Evolutionary conservation across 2,797 vertebrate genomes (phyloP), one percentile per base, ranked within the genome.

Genomic region (Loriculus beryllinus): DNA sequence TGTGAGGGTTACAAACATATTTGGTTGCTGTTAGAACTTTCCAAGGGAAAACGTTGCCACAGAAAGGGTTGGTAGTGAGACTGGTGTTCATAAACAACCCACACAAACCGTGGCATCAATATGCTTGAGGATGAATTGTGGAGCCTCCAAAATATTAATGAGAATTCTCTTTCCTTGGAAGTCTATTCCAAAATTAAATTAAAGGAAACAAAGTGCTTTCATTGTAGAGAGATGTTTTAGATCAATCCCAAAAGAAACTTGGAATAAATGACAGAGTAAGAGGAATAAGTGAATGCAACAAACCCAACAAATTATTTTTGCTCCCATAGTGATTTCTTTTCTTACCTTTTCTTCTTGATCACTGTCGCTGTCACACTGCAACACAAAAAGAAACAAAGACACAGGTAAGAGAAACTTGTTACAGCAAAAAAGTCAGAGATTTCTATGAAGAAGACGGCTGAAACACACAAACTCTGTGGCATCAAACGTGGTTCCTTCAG

Each of bases 321-420:
- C 10, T 79, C 82, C 60, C 93, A 52, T 29, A 64, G 8, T 5
- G n/a, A 54, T 51, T 59, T 45, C 47, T 7, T 79, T 42, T 90
- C 98, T 98, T 98, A 99, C 99, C 99, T 99, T 99, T 96, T 99
- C 99, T 93, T 99, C 99, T 94, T 98, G 99, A 96, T 99, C 99
- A 64, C 98, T 99, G 97, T 99, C 99, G 2, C 99, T 99, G 98
- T 99, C 99, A 90, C 99, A 99, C 99, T 98, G 96, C 91, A 98
- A 98, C 59, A 88, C 82, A 97, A 97, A 92, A 92, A 96, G 91
- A 77, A 87, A 54, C 74, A 92, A 52, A 67, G 80, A 65, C 25
- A 87, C 90, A 81, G 93, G 89, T 95, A 56, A 72, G 93, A 90
- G 37, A 74, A 70, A 90, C 12, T 56, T 71, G 86, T 64, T 71